Conservation (phyloP, 2,113 vertebrate species). For the Vulpes lagopus region DNA sequence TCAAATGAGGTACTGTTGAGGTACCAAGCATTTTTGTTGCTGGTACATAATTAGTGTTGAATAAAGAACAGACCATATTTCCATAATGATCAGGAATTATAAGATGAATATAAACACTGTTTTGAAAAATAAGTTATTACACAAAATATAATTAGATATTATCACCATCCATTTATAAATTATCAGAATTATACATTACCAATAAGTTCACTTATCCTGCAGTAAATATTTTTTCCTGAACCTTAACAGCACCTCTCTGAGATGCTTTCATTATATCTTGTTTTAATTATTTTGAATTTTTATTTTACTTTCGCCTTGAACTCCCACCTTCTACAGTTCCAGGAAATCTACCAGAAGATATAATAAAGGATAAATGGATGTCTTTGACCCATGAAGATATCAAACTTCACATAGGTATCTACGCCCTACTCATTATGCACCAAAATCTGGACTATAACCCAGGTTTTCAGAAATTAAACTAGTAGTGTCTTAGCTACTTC, state of each 20-base stretch:
- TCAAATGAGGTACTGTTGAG: neutral
- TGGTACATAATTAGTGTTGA: neutral
- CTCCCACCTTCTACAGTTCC: fast-evolving
- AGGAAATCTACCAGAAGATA: neutral
- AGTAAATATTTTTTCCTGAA: neutral
- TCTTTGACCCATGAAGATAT: neutral
- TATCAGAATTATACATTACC: neutral
- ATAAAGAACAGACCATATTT: neutral
- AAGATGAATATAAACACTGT: neutral
- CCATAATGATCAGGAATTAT: neutral
- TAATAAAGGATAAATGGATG: neutral
- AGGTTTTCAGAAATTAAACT: neutral
- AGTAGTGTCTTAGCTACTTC: neutral
- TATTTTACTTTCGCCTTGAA: neutral
- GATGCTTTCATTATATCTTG: neutral
- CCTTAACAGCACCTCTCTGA: neutral
- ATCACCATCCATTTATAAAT: neutral
- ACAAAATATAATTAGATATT: neutral
- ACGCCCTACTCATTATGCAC: neutral
- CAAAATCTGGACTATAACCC: neutral
- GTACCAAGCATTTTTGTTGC: neutral
- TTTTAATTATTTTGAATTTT: neutral
- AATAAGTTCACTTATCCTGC: neutral
- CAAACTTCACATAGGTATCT: neutral
- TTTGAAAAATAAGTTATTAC: neutral